Evolutionary conservation across 2,888 invertebrate genomes (phyloP), one percentile per base, ranked within the genome.

Genomic region (Augiades crinisus): DNA sequence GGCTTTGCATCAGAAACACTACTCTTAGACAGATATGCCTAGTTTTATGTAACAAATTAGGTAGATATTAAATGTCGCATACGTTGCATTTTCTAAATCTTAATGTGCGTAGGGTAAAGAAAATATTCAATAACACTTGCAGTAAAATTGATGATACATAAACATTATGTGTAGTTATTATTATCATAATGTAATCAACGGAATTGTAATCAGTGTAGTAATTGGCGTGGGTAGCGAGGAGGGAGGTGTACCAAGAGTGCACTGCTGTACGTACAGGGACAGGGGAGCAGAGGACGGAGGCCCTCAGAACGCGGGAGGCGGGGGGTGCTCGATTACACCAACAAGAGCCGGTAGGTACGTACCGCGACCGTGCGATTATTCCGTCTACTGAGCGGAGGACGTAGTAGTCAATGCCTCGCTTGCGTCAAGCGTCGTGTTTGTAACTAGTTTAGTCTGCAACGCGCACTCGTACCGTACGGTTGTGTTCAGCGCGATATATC

Each of bases 321-420:
- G 58, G 63, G 62, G 67, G 64, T 65, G 64, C 53, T 68, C 64
- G 62, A 62, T 63, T 61, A 63, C 62, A 62, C 61, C 61, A 61
- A 60, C 60, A 58, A 59, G 59, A 64, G 65, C 63, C 63, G n/a
- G n/a, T 30, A 30, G 30, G 67, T 64, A 64, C 67, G 68, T 68
- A 64, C 67, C 68, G 67, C 68, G 70, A 62, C 62, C 63, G 64
- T 73, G 81, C 81, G 80, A 81, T 83, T 84, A 81, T 82, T 80
- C 83, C 78, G 85, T 86, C 85, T 83, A 76, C 77, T 74, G 74
- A 78, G 74, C 72, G 78, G 76, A 76, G 75, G 73, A 70, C 68
- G 74, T 72, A 78, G 73, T 78, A 78, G 73, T 78, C 77, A 78
- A 78, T 80, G 78, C 72, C 68, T 74, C 58, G 75, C 67, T 73